Evolutionary conservation across 2,888 invertebrate species (phyloP).

Genomic region (Bembecia ichneumoniformis): DNA sequence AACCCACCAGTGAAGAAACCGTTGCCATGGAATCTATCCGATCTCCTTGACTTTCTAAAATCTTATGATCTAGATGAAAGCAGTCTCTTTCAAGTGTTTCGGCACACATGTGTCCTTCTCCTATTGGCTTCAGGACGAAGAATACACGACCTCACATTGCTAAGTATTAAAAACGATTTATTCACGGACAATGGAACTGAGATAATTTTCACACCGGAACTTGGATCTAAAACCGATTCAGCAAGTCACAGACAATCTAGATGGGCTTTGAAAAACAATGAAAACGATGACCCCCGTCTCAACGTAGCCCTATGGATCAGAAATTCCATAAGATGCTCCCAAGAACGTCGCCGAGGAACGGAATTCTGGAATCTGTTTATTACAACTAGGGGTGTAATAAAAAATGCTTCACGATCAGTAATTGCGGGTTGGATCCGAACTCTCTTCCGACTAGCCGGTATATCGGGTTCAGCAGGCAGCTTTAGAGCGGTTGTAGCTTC

Average conservation of each 20-base stretch:
- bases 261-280: constrained; percentile 3
- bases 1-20: neutral
- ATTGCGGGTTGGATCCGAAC: constrained; percentile 1
- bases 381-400: constrained; percentile 2
- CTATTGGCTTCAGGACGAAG: constrained; percentile 14
- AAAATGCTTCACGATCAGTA: neutral
- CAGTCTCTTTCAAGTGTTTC: constrained; percentile 4
- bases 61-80: neutral
- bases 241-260: constrained; percentile 5
- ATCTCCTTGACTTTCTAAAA: neutral
- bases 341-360: neutral
- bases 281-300: neutral
- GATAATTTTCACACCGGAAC: constrained; percentile 16
- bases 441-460: neutral
- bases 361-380: constrained; percentile 2
- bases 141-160: constrained; percentile 16
- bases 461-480: constrained; percentile 4
- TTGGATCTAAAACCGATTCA: constrained; percentile 18
- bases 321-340: neutral
- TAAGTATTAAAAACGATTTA: constrained; percentile 8
- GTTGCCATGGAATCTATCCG: neutral
- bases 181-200: constrained; percentile 7
- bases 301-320: constrained; percentile 2
- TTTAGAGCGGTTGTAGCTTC: constrained; percentile 6
- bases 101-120: constrained; percentile 7